A percentile compares a stretch with the other conserved stretches of the same genome.
These are phyloP conservation scores for Sebastes steindachneri DNA, from an alignment of 2,797 vertebrate species.

Conservation along the genomic window DNA sequence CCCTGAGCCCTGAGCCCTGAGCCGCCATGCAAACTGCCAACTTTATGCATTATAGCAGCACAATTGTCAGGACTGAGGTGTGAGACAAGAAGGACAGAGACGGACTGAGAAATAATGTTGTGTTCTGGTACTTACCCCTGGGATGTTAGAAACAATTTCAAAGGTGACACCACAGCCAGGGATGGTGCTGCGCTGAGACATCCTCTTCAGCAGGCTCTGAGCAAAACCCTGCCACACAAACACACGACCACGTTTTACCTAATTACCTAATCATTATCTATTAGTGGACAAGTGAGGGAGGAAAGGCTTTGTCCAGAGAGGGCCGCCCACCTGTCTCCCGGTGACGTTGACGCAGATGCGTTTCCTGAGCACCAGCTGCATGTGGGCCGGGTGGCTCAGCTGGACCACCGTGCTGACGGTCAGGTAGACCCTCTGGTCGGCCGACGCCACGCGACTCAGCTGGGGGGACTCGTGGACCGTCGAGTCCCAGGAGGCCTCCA, in stretches of 20 bases:
- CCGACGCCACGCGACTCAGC: slow-evolving; percentile 86
- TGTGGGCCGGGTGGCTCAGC: slow-evolving; percentile 94
- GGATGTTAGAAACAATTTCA: slow-evolving; percentile 97
- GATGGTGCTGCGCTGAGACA: slow-evolving; percentile 92
- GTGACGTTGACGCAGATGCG: slow-evolving; percentile 91
- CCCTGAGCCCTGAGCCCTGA: no score
- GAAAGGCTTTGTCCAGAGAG: no score
- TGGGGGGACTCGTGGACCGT: slow-evolving; percentile 91
- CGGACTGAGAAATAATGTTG: neutral
- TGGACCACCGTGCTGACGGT: slow-evolving; percentile 87
- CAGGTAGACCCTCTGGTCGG: slow-evolving; percentile 92
- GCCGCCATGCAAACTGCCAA: no score
- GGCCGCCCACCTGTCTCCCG: slow-evolving; percentile 73
- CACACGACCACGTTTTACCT: neutral
- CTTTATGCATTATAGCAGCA: no score
- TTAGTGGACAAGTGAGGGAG: no score
- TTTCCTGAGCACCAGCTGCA: slow-evolving; percentile 93
- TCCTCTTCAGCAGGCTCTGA: slow-evolving; percentile 92
- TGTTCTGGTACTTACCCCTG: slow-evolving; percentile 84
- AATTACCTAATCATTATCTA: no score
- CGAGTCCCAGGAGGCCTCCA: slow-evolving; percentile 96
- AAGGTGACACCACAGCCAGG: slow-evolving; percentile 94
- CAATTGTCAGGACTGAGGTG: no score
- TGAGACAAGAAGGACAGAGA: no score
- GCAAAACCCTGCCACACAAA: slow-evolving; percentile 89